A percentile compares a stretch with the other conserved stretches of the same genome.
phyloP scores from a whole-genome alignment of 2,888 invertebrate genomes.

The Caenorhabditis sinica region DNA sequence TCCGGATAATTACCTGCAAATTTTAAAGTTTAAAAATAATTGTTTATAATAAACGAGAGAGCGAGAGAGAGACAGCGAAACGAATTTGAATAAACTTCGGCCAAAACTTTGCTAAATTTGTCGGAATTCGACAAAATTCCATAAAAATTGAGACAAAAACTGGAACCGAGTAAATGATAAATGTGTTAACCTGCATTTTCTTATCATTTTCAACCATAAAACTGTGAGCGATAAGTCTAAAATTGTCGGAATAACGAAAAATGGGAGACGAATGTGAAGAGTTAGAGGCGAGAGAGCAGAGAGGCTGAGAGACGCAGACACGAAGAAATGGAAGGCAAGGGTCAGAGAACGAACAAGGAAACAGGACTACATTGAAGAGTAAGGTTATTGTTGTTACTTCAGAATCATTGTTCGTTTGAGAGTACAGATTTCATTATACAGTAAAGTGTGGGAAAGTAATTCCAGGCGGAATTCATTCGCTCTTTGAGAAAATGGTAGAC shows the following conservation, averaged over 20 bases:
- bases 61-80: background rate
- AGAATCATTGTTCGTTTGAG: too few relatives aligned
- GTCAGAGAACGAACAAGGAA: slow-evolving; percentile 46
- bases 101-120: too few relatives aligned
- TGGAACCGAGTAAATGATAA: slow-evolving; percentile 21
- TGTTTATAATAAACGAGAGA: background rate
- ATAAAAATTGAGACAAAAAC: slow-evolving; percentile 8
- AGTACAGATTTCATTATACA: background rate
- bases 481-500: too few relatives aligned
- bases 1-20: slow-evolving; percentile 38
- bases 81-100: background rate
- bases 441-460: too few relatives aligned
- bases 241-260: slow-evolving; percentile 32
- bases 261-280: slow-evolving; percentile 12
- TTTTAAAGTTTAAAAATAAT: background rate
- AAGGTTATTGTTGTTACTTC: background rate
- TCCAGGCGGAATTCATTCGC: too few relatives aligned
- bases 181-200: slow-evolving; percentile 48
- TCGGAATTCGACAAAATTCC: background rate
- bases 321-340: background rate
- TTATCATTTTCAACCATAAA: slow-evolving; percentile 38
- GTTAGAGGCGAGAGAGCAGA: slow-evolving; percentile 37
- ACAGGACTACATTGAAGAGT: background rate
- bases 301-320: slow-evolving; percentile 42
- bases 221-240: slow-evolving; percentile 41